Evolutionary conservation across 2,888 invertebrate species (phyloP).

Genomic region (Agonopterix subpropinquella): DNA sequence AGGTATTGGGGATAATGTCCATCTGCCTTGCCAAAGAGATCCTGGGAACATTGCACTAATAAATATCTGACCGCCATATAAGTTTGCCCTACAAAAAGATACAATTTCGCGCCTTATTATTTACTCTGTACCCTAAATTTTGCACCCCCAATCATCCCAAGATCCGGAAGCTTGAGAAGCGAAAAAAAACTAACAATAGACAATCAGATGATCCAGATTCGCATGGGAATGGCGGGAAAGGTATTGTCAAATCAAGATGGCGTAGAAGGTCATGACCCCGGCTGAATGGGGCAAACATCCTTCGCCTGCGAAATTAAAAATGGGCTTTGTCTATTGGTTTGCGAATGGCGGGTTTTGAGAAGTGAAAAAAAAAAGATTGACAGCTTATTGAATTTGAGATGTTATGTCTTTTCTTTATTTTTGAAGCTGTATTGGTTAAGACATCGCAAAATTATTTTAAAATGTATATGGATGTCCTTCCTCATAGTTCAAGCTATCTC

Average conservation of each 20-base stretch:
- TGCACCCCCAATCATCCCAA: conserved; percentile 22
- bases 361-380: no score
- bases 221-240: conserved; percentile 41
- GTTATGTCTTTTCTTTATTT: no score
- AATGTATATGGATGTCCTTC: no score
- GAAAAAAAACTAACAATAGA: conserved; percentile 52
- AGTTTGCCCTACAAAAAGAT: not conserved
- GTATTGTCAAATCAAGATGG: conserved; percentile 15
- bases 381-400: not conserved
- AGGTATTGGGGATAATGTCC: no score
- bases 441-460: no score
- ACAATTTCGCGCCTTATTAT: conserved; percentile 7
- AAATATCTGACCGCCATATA: not conserved
- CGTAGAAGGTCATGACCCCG: conserved; percentile 45
- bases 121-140: conserved; percentile 16
- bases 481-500: no score
- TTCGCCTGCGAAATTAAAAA: conserved; percentile 7
- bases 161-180: conserved; percentile 37
- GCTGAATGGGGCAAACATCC: conserved; percentile 19
- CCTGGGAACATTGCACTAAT: not conserved
- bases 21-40: no score
- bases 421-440: no score
- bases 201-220: conserved; percentile 60
- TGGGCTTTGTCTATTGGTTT: not conserved
- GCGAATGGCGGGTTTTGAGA: no score